Percentiles rank a stretch among this genome's conserved stretches.
Evolutionary conservation across 2,113 vertebrate genomes (phyloP).

Genomic region (Neogale vison): DNA sequence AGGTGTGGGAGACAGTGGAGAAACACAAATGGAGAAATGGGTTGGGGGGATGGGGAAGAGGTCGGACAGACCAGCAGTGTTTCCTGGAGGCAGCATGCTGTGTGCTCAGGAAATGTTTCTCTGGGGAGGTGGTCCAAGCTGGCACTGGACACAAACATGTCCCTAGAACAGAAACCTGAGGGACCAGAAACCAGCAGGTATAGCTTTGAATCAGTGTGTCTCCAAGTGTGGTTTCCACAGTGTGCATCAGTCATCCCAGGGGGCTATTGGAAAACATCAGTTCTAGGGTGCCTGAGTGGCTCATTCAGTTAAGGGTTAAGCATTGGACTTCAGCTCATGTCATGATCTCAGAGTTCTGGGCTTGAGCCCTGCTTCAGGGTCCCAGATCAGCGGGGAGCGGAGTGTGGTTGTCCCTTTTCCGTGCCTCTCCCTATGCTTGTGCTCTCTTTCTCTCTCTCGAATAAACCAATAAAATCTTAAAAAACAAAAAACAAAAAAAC

Average conservation of each 20-base stretch:
- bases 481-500: neutral
- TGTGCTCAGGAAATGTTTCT: fast-evolving
- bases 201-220: neutral
- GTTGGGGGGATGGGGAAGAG: neutral
- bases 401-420: neutral
- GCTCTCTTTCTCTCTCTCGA: neutral
- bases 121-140: neutral
- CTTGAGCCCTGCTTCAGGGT: neutral
- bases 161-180: neutral
- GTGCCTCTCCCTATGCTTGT: neutral
- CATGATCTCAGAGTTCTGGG: neutral
- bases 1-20: neutral
- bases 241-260: neutral
- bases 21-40: neutral
- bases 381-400: neutral
- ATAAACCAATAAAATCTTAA: neutral
- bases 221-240: neutral
- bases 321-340: neutral
- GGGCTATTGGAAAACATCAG: neutral
- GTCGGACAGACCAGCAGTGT: neutral
- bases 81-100: neutral
- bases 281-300: neutral
- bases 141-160: neutral
- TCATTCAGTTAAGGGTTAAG: neutral
- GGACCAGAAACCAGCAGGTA: neutral